Evolutionary conservation across 2,113 vertebrate species (phyloP), one percentile per base, ranked within the genome.

Genomic region (Osmerus mordax): DNA sequence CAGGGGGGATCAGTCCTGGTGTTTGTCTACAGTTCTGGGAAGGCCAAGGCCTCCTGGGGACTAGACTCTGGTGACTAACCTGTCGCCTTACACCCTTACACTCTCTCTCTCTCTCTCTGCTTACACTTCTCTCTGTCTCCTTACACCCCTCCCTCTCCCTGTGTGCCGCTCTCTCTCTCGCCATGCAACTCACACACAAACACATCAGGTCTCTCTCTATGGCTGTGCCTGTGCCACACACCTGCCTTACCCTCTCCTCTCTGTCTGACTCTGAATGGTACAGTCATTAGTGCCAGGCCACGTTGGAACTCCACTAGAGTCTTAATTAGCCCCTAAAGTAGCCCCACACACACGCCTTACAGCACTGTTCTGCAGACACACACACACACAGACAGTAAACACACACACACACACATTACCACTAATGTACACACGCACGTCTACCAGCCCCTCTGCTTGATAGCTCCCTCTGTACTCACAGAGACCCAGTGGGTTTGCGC

Each of bases 21-120:
- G 69, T 79, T 74, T 79, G 71, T 74, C 55, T n/a, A 14, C 19
- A 41, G 32, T 65, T 18, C 63, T 25, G 63, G 75, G 18, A 23
- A 72, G 73, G 58, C 59, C 29, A 71, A 54, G 76, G 59, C 58
- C 63, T 58, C 52, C 55, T 47, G 11, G 3, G 28, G 14, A 60
- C 55, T n/a, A 19, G 15, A 19, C 15, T 56, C 15, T 56, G 55
- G 55, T 56, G 55, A 56, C 55, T 56, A 56, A 72, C 61, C 54
- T 29, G n/a, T 76, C 36, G 52, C 55, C 16, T 55, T 15, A 62
- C 41, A 80, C 61, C 52, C 70, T 78, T 56, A 19, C 77, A 3
- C 23, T 28, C 15, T 18, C 55, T 3, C 55, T 56, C 55, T 56
- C 55, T 5, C 5, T 56, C 8, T 56, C 15, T 36, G 32, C 55